A percentile compares a stretch with the other conserved stretches of the same genome.
Conservation (phyloP, 2,797 vertebrate genomes). For the Sebastes melanostomus region DNA sequence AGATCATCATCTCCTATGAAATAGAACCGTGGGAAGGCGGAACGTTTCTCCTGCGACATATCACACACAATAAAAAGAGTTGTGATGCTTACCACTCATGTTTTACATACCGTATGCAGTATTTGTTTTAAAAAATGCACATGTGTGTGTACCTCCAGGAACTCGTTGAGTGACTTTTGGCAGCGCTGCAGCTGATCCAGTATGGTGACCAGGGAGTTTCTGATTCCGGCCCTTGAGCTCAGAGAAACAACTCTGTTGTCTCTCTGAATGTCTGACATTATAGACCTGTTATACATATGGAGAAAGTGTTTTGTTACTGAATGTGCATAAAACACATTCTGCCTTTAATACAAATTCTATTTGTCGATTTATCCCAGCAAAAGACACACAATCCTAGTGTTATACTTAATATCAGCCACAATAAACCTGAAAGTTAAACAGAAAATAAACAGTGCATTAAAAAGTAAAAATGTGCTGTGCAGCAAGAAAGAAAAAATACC, state of each 20-base stretch:
- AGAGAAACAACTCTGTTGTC: constrained; percentile 92
- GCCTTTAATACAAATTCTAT: background rate
- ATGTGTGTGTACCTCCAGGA: constrained; percentile 87
- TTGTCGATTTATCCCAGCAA: background rate
- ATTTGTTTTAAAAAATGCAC: background rate
- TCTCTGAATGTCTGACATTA: constrained; percentile 92
- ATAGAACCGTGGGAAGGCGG: constrained; percentile 96
- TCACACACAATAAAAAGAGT: background rate
- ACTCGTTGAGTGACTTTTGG: constrained; percentile 98
- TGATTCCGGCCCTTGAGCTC: constrained; percentile 88
- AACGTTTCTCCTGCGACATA: constrained; percentile 91
- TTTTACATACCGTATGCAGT: background rate
- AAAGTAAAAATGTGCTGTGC: background rate
- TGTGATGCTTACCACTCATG: background rate
- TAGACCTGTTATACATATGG: constrained; percentile 79
- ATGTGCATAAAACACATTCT: background rate
- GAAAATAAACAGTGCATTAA: background rate
- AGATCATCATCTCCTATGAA: constrained; percentile 98
- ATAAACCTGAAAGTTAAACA: background rate
- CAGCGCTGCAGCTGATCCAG: constrained; percentile 97
- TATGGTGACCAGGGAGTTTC: constrained; percentile 88
- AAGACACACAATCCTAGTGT: background rate
- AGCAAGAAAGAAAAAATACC: background rate
- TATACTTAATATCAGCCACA: background rate
- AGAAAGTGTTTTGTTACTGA: background rate